Evolutionary conservation across 1,140 invertebrate species (phyloP).

Genomic region (Dreissena polymorpha): DNA sequence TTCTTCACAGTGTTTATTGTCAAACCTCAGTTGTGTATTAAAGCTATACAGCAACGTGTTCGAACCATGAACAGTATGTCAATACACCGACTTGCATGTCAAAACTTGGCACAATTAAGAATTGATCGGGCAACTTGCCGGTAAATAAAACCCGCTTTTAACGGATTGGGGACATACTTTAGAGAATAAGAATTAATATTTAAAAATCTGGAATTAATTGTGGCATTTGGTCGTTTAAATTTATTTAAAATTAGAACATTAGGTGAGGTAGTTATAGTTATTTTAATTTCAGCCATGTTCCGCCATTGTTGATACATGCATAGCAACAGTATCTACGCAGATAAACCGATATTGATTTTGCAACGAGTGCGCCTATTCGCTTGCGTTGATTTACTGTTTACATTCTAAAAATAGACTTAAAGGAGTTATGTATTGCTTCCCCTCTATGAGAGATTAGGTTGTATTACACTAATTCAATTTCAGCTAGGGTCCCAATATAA

Average conservation of each 20-base stretch:
- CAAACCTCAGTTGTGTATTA: conserved; percentile 47
- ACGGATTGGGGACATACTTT: conserved; percentile 13
- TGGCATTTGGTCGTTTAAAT: conserved; percentile 26
- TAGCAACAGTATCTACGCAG: conserved; percentile 55
- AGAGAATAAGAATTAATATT: conserved; percentile 15
- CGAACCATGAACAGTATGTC: conserved; percentile 37
- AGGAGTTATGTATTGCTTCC: too few relatives aligned
- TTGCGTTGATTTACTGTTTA: too few relatives aligned
- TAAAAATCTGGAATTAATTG: conserved; percentile 27
- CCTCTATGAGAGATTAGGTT: too few relatives aligned
- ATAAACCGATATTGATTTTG: conserved; percentile 6
- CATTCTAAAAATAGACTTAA: too few relatives aligned
- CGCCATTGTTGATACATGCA: conserved; percentile 48
- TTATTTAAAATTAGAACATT: not conserved
- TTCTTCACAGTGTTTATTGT: conserved; percentile 17
- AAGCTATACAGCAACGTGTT: conserved; percentile 36
- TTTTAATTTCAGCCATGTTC: conserved; percentile 39
- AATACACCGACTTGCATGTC: conserved; percentile 18
- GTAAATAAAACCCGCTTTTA: not conserved
- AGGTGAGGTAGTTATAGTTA: conserved; percentile 10
- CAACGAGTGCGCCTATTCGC: too few relatives aligned
- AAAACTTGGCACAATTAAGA: conserved; percentile 3
- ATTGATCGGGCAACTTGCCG: conserved; percentile 4
- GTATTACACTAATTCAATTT: too few relatives aligned
- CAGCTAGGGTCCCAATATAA: too few relatives aligned